phyloP scores from a whole-genome alignment of 2,888 invertebrate genomes.

The Carabus problematicus region DNA sequence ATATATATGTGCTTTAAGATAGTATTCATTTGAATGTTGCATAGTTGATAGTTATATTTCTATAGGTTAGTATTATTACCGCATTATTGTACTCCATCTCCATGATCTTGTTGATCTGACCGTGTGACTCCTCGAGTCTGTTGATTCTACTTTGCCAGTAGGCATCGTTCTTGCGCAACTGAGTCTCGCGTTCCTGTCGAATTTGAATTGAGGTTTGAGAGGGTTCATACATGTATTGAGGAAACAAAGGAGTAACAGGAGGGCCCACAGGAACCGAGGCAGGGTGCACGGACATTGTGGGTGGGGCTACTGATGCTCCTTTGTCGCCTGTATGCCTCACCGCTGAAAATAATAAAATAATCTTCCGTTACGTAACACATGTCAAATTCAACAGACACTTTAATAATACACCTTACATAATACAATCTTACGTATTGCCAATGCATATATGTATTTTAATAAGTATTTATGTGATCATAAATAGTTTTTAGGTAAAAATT shows the following conservation, averaged over 20 bases:
- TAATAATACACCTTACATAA: neutral
- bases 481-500: too few species aligned
- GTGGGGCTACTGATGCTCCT: slow-evolving; percentile 32
- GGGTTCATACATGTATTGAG: slow-evolving; percentile 53
- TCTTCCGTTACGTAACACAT: slow-evolving; percentile 37
- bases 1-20: too few species aligned
- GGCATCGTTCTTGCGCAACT: slow-evolving; percentile 66
- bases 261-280: slow-evolving; percentile 32
- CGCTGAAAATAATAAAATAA: slow-evolving; percentile 29
- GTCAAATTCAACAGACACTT: neutral
- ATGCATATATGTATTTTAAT: too few species aligned
- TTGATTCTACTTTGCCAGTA: slow-evolving; percentile 67
- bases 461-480: neutral
- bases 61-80: slow-evolving; percentile 50
- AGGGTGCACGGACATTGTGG: slow-evolving; percentile 15
- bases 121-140: slow-evolving; percentile 64
- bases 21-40: too few species aligned
- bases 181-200: slow-evolving; percentile 65
- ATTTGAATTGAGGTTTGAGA: slow-evolving; percentile 57
- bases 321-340: slow-evolving; percentile 15
- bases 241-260: slow-evolving; percentile 30
- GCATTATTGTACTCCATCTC: slow-evolving; percentile 67
- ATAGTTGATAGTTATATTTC: too few species aligned
- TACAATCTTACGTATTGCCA: neutral
- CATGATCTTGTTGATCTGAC: slow-evolving; percentile 64